Percentiles rank a stretch among this genome's conserved stretches.
Conservation (phyloP, 2,113 vertebrate genomes). For the Hemiscyllium ocellatum region DNA sequence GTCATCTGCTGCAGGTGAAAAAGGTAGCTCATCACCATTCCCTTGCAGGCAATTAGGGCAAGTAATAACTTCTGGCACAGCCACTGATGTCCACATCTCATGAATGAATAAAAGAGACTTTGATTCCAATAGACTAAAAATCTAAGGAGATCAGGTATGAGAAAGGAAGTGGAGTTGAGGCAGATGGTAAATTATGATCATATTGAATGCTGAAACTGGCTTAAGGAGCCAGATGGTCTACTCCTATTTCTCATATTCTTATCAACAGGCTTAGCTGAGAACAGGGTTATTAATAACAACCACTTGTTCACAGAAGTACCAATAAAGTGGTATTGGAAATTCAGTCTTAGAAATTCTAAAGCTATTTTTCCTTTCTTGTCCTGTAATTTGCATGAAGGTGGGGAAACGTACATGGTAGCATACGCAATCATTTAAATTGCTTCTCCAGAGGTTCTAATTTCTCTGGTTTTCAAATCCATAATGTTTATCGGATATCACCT, state of each 20-base stretch:
- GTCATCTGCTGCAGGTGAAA: too few relatives aligned
- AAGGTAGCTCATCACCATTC: too few relatives aligned
- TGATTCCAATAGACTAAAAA: too few relatives aligned
- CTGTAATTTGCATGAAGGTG: background rate
- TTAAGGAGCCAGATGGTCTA: background rate
- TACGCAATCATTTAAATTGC: background rate
- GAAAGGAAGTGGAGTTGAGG: background rate
- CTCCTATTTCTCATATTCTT: background rate
- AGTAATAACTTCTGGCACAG: too few relatives aligned
- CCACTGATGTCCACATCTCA: too few relatives aligned
- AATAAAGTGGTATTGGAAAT: background rate
- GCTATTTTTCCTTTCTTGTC: background rate
- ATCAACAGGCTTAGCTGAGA: background rate
- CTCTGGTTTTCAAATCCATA: background rate
- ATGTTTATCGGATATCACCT: background rate
- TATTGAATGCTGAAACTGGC: background rate
- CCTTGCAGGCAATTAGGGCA: too few relatives aligned
- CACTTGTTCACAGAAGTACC: background rate
- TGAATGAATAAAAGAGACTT: too few relatives aligned
- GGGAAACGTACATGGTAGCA: background rate
- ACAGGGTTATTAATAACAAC: background rate
- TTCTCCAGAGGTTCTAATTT: background rate
- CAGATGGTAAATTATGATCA: background rate
- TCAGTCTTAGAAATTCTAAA: background rate
- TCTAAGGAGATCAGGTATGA: too few relatives aligned